Conservation (phyloP, 2,888 invertebrate species). For the Dorcus parallelipipedus region DNA sequence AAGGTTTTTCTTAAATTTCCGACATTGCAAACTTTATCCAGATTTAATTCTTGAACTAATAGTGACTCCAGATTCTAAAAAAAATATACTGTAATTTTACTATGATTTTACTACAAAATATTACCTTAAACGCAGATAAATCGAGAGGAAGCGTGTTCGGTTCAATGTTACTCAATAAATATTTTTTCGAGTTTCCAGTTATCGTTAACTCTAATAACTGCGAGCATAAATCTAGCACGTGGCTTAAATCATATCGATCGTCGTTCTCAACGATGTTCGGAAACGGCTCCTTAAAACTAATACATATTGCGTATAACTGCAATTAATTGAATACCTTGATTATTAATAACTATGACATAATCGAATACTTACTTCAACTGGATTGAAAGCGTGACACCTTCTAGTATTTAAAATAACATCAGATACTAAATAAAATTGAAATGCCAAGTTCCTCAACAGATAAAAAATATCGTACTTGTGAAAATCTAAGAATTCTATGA, state of each 20-base stretch:
- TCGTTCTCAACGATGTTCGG: slow-evolving; percentile 75
- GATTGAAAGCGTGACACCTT: slow-evolving; percentile 67
- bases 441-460: slow-evolving; percentile 77
- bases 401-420: slow-evolving; percentile 62
- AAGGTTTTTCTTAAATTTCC: slow-evolving; percentile 63
- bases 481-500: slow-evolving; percentile 84
- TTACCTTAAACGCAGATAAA: slow-evolving; percentile 74
- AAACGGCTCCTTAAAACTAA: slow-evolving; percentile 81
- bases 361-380: slow-evolving; percentile 64
- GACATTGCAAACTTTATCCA: slow-evolving; percentile 63
- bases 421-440: slow-evolving; percentile 72
- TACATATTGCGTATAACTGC: slow-evolving; percentile 86
- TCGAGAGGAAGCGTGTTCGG: slow-evolving; percentile 79
- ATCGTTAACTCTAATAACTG: slow-evolving; percentile 69
- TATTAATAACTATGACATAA: not conserved
- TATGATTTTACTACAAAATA: slow-evolving; percentile 6
- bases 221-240: slow-evolving; percentile 83
- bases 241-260: slow-evolving; percentile 83
- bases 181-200: slow-evolving; percentile 62
- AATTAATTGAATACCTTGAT: slow-evolving; percentile 36
- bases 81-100: slow-evolving; percentile 21
- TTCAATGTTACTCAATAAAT: slow-evolving; percentile 80
- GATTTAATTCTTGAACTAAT: slow-evolving; percentile 64
- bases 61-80: slow-evolving; percentile 61
- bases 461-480: slow-evolving; percentile 88